Evolutionary conservation across 2,888 invertebrate species (phyloP), one percentile per base, ranked within the genome.

Genomic region (Achlya flavicornis): DNA sequence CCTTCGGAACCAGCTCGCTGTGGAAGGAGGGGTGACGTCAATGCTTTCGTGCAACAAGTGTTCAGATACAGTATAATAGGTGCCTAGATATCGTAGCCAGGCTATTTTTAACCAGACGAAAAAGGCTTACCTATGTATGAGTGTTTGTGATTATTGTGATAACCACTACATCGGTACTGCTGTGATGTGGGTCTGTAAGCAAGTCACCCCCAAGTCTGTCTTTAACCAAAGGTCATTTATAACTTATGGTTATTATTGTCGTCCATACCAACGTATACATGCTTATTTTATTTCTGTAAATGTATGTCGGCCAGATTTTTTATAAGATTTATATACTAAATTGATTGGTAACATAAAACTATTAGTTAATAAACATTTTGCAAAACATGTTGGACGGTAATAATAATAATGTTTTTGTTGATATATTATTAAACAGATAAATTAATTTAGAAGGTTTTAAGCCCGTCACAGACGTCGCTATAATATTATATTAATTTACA

Each of bases 1-100:
- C 79, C 73, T 71, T 76, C 66, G 76, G 72, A 68, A 67, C 71
- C 67, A 75, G 73, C 75, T 72, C 75, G 66, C 74, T 76, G 79
- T 74, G 84, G 83, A 75, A 79, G 78, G 84, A 87, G 86, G 75
- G 73, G 79, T 92, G 92, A 93, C 93, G 93, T 93, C 92, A 92
- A 91, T 76, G 77, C 76, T 70, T 81, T 77, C 81, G 84, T 88
- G 93, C 93, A 93, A 92, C 92, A 92, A 92, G 92, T 92, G 90
- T 82, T 84, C 74, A 78, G 68, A 84, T 84, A 82, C 80, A 83
- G 81, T 83, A 82, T 86, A 86, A 80, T 82, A 77, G 75, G 81
- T 83, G 74, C 79, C 84, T 81, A 82, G 80, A 80, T 83, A 84
- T 79, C 68, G 73, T 76, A 80, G 70, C 74, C 66, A 74, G 76